These are phyloP conservation scores for Achroia grisella DNA, from an alignment of 1,140 invertebrate genomes.

Conservation along the genomic window DNA sequence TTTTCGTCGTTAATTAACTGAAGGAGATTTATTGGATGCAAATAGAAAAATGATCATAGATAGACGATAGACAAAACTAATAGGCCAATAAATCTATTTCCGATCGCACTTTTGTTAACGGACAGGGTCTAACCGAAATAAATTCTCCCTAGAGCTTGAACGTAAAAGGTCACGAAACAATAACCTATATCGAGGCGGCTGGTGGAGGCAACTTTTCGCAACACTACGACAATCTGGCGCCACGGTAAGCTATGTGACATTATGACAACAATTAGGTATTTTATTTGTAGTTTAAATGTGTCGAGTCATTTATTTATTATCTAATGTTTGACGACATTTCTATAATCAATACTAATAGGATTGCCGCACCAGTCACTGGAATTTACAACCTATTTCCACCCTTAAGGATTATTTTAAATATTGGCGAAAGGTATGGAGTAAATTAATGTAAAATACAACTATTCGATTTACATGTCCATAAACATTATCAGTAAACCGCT, in stretches of 20 bases:
- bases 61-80: conserved; percentile 7
- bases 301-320: no score
- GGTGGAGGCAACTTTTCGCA: conserved; percentile 34
- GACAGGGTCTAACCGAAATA: conserved; percentile 20
- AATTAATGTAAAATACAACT: no score
- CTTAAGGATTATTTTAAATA: no score
- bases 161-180: conserved; percentile 45
- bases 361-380: no score
- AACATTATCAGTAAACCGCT: no score
- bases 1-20: neutral
- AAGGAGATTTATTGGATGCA: neutral
- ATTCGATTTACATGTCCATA: no score
- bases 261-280: no score
- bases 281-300: no score
- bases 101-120: conserved; percentile 15
- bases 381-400: no score
- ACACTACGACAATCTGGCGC: conserved; percentile 19
- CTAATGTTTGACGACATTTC: no score
- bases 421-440: no score
- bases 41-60: neutral
- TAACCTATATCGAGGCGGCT: conserved; percentile 34
- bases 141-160: conserved; percentile 26
- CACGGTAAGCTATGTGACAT: neutral
- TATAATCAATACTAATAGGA: no score
- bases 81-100: conserved; percentile 23